Conservation (phyloP, 2,113 vertebrate species). For the Oryzias javanicus region DNA sequence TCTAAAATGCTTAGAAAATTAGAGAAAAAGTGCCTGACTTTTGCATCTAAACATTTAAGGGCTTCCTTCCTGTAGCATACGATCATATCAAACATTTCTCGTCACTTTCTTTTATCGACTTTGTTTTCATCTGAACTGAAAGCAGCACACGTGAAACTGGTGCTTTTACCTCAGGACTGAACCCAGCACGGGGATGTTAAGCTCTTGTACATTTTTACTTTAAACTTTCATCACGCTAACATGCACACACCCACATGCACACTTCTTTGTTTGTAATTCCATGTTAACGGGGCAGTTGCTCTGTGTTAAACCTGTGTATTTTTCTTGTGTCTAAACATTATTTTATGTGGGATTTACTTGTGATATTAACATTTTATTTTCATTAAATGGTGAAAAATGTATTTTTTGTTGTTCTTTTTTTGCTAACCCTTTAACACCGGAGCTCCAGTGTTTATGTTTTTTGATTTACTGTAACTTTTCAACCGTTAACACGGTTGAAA, state of each 20-base stretch:
- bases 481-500: too few relatives aligned
- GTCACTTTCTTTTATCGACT: constrained; percentile 48
- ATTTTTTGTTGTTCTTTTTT: constrained; percentile 43
- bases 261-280: constrained; percentile 16
- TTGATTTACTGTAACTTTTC: too few relatives aligned
- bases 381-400: constrained; percentile 56
- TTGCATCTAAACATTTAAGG: constrained; percentile 54
- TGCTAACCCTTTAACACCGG: background rate
- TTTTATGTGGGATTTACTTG: constrained; percentile 51
- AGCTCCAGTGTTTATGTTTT: too few relatives aligned
- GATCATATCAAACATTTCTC: constrained; percentile 68
- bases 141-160: constrained; percentile 71
- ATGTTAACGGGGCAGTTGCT: constrained; percentile 47
- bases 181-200: constrained; percentile 71
- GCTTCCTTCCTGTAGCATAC: constrained; percentile 72
- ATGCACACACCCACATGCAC: constrained; percentile 37
- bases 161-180: constrained; percentile 81
- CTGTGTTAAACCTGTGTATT: constrained; percentile 77
- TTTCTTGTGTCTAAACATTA: constrained; percentile 68
- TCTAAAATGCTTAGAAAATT: constrained; percentile 53
- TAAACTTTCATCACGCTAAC: constrained; percentile 34
- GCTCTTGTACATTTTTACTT: constrained; percentile 60
- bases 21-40: constrained; percentile 54
- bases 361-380: constrained; percentile 61
- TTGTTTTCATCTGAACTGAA: constrained; percentile 57